A percentile compares a stretch with the other conserved stretches of the same genome.
These are phyloP conservation scores for Isichthys henryi DNA, from an alignment of 2,113 vertebrate species.

Conservation along the genomic window DNA sequence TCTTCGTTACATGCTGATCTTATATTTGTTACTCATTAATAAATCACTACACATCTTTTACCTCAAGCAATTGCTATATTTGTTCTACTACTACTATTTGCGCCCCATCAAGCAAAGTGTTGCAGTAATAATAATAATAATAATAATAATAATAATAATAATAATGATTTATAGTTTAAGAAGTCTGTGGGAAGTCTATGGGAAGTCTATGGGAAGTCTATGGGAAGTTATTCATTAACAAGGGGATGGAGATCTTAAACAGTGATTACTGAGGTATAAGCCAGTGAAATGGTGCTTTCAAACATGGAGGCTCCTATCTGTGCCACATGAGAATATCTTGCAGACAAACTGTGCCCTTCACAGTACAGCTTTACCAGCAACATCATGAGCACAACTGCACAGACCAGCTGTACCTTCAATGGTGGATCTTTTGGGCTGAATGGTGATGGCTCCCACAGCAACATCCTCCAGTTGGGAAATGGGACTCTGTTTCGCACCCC, in stretches of 20 bases:
- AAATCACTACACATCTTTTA: neutral
- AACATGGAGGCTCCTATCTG: neutral
- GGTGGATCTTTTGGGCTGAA: conserved; percentile 84
- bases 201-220: neutral
- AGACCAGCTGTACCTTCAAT: conserved; percentile 4
- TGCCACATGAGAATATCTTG: neutral
- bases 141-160: neutral
- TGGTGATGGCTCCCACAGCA: conserved; percentile 83
- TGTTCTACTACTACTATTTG: neutral
- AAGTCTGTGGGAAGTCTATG: neutral
- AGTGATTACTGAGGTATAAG: neutral
- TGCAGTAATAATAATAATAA: neutral
- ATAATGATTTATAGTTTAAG: neutral
- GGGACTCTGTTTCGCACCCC: conserved; percentile 80
- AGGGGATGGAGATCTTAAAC: neutral
- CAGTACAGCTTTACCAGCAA: neutral
- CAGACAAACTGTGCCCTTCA: neutral
- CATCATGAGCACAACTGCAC: neutral
- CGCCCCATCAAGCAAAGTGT: neutral
- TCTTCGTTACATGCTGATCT: neutral
- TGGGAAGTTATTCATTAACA: neutral
- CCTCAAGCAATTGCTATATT: neutral
- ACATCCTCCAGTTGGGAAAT: conserved; percentile 79
- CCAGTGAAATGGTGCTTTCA: neutral
- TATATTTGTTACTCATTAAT: neutral